Evolutionary conservation across 1,140 invertebrate genomes (phyloP).

Genomic region (Drosophila arawakana): DNA sequence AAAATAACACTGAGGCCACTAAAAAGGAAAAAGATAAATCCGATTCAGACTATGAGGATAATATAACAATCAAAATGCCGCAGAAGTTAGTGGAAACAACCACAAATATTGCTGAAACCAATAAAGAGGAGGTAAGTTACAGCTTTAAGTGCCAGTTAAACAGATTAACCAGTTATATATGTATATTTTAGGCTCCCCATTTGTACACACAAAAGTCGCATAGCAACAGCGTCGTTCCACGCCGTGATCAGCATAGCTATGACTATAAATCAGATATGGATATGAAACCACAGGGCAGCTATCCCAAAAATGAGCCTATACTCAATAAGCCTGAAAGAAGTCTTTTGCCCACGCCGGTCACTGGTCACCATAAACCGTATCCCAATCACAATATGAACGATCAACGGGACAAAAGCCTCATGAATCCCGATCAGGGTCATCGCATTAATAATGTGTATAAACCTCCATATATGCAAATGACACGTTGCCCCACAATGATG

Average conservation of each 20-base stretch:
- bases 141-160: no score
- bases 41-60: conserved; percentile 86
- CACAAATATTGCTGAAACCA: conserved; percentile 12
- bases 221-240: conserved; percentile 38
- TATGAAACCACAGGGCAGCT: conserved; percentile 37
- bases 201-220: conserved; percentile 24
- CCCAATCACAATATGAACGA: conserved; percentile 71
- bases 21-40: conserved; percentile 76
- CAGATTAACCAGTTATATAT: background rate
- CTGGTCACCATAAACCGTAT: conserved; percentile 50
- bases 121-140: conserved; percentile 41
- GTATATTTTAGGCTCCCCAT: conserved; percentile 35
- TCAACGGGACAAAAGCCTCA: conserved; percentile 29
- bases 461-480: conserved; percentile 57
- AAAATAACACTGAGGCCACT: conserved; percentile 9
- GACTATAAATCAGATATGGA: conserved; percentile 55
- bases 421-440: conserved; percentile 54
- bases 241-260: conserved; percentile 37
- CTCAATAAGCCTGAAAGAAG: conserved; percentile 51
- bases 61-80: conserved; percentile 86
- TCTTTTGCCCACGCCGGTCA: conserved; percentile 62
- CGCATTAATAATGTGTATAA: conserved; percentile 57
- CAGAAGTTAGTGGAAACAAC: conserved; percentile 37
- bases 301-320: conserved; percentile 36
- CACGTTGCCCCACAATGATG: conserved; percentile 55